These are phyloP conservation scores for Aproaerema taeniolella DNA, from an alignment of 2,888 invertebrate genomes.

Conservation along the genomic window DNA sequence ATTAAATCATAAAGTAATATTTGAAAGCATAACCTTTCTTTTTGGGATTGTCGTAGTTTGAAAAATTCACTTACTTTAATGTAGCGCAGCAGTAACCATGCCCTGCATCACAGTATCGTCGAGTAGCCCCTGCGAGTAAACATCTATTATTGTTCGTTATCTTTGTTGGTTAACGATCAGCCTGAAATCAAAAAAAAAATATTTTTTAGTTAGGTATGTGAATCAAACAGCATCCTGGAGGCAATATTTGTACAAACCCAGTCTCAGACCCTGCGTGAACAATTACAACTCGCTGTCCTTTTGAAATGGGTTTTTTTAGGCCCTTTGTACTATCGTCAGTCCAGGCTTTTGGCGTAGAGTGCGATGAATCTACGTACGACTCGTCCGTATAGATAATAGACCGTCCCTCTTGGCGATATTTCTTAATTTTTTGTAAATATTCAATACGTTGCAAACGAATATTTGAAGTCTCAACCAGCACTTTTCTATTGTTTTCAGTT, in stretches of 20 bases:
- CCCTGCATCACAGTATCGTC: no score
- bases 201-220: no score
- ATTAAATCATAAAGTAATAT: no score
- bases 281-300: conserved; percentile 22
- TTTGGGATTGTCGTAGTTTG: no score
- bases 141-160: no score
- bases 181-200: no score
- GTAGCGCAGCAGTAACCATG: no score
- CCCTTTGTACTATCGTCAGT: conserved; percentile 9
- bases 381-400: conserved; percentile 13
- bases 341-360: conserved; percentile 8
- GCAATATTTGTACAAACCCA: conserved; percentile 19
- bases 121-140: no score
- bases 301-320: conserved; percentile 21
- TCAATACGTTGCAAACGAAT: conserved; percentile 25
- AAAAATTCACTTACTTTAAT: no score
- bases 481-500: conserved; percentile 23
- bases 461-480: conserved; percentile 21
- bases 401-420: conserved; percentile 11
- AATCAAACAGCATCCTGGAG: no score
- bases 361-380: conserved; percentile 10
- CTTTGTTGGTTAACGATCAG: no score
- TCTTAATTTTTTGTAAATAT: conserved; percentile 18
- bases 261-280: conserved; percentile 16
- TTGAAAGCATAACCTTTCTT: no score